Base-by-base conservation (phyloP, 2,797 vertebrate species). In the Gambusia yucatana region DNA sequence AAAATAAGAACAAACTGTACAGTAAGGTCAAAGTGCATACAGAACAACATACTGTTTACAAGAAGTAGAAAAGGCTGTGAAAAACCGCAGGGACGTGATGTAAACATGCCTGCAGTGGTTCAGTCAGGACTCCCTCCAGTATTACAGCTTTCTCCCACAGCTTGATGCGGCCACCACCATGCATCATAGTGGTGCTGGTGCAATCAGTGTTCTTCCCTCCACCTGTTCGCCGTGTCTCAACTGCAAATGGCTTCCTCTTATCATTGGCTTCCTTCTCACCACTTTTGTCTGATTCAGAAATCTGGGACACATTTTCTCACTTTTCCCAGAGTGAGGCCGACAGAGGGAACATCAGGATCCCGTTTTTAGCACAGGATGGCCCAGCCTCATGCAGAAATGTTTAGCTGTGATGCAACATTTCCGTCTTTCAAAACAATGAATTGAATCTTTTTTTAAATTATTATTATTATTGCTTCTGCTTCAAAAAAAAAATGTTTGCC, bases 361-460 rank as follows among this genome's bases (percentile, higher is more conserved):
- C 63, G 9, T 36, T 86, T 73, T 76, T n/a, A 57, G 25, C 72
- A 67, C 28, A 5, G 28, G 14, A 73, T 52, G 36, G 17, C 20
- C 22, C 67, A 52, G n/a, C 59, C 75, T 67, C 81, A 83, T 59
- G 71, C 84, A 84, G 78, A 88, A 87, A 77, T 76, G 70, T 22
- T 11, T 67, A 16, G 28, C 4, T 7, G 17, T 33, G n/a, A 33
- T 57, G 17, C 1, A 65, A 14, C 10, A n/a, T 41, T 28, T 59
- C 44, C 16, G 8, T 28, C 20, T 52, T 41, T 39, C 22, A 70
- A 70, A 70, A 28, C 6, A 0, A 70, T 4, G 4, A 70, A 70
- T 28, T 3, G 3, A 36, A 22, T 46, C 2, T 46, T 13, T 46
- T 46, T 44, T 10, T 43, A 9, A 0, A 22, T 61, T 61, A 8